Percentiles rank a stretch among this genome's conserved stretches.
These are phyloP conservation scores for Aratinga solstitialis DNA, from an alignment of 2,797 vertebrate species.

Conservation along the genomic window DNA sequence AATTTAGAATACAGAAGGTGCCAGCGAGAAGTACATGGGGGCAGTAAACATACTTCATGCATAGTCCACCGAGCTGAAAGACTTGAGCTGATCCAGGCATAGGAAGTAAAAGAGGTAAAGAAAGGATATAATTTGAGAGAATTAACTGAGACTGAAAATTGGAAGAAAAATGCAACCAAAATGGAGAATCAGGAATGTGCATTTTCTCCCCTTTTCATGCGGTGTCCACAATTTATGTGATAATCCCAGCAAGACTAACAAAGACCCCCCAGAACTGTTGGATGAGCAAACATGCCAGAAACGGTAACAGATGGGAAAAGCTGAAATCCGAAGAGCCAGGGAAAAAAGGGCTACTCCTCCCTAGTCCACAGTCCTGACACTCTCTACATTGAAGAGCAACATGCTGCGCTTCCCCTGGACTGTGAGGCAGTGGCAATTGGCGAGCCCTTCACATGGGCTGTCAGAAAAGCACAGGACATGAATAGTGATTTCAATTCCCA, in stretches of 20 bases:
- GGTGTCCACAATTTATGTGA: background rate
- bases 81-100: accelerated
- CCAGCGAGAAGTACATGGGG: background rate
- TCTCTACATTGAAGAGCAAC: background rate
- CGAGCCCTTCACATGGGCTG: background rate
- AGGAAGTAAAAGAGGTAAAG: background rate
- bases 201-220: background rate
- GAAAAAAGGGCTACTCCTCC: background rate
- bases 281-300: background rate
- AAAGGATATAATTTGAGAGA: background rate
- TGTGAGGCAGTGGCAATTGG: background rate
- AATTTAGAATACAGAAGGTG: background rate
- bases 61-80: background rate
- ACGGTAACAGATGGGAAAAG: background rate
- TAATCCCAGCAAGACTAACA: background rate
- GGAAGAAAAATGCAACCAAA: background rate
- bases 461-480: background rate
- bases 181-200: background rate
- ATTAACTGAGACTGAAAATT: background rate
- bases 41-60: background rate
- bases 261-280: background rate
- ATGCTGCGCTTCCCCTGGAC: background rate
- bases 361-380: background rate
- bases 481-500: background rate
- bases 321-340: background rate